phyloP scores from a whole-genome alignment of 2,797 vertebrate species.

The Phoxinus dragarum region DNA sequence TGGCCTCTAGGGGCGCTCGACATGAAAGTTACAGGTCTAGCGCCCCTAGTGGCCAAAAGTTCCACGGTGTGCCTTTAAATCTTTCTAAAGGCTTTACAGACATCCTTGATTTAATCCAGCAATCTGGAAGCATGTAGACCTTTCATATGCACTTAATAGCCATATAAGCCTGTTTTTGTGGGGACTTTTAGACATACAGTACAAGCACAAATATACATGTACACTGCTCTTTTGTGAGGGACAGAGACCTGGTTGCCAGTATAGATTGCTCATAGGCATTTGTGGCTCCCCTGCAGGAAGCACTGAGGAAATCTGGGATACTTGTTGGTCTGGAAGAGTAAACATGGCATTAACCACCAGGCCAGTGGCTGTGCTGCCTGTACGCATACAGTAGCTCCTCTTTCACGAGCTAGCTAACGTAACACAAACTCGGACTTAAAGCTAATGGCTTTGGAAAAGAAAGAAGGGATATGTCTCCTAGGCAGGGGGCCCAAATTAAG shows the following conservation, averaged over 20 bases:
- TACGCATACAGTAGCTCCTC: constrained; percentile 52
- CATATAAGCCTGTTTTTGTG: constrained; percentile 31
- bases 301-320: constrained; percentile 58
- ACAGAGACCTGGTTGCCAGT: constrained; percentile 27
- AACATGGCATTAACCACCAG: constrained; percentile 48
- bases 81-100: not conserved
- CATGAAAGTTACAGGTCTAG: too few relatives aligned
- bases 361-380: constrained; percentile 44
- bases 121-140: not conserved
- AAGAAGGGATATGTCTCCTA: not conserved
- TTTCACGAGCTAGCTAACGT: constrained; percentile 43
- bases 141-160: constrained; percentile 6
- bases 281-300: constrained; percentile 46
- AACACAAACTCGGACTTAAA: constrained; percentile 17
- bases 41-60: too few relatives aligned
- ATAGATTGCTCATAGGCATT: constrained; percentile 32
- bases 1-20: too few relatives aligned
- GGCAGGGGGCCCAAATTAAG: not conserved
- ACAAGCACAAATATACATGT: constrained; percentile 5
- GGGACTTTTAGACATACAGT: constrained; percentile 42
- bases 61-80: too few relatives aligned
- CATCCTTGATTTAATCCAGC: constrained; percentile 26
- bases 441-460: not conserved
- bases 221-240: constrained; percentile 47
- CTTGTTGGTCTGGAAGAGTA: constrained; percentile 57